phyloP scores from a whole-genome alignment of 2,888 invertebrate species.

The Dryococelus australis region DNA sequence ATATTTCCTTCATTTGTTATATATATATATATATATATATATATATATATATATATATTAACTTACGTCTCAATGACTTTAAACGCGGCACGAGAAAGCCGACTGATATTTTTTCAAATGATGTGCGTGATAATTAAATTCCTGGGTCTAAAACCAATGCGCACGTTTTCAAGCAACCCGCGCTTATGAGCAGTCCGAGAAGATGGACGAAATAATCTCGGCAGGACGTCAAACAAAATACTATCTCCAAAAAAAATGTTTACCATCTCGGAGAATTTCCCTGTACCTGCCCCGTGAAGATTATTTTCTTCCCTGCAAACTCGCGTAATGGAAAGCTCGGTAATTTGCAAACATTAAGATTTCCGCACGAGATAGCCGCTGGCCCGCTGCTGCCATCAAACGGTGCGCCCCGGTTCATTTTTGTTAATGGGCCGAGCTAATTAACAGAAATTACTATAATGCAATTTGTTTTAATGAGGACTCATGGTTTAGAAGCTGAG shows the following conservation, averaged over 20 bases:
- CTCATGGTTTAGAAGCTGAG: neutral
- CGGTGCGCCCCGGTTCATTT: neutral
- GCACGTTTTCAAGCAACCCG: no score
- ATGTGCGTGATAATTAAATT: no score
- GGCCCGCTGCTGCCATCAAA: neutral
- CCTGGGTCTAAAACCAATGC: no score
- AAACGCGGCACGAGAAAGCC: no score
- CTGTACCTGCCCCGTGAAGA: neutral
- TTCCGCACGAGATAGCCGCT: neutral
- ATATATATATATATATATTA: no score
- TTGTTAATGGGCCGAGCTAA: neutral
- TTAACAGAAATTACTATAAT: conserved; percentile 8
- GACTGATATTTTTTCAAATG: no score
- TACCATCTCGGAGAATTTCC: neutral
- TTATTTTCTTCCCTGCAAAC: conserved; percentile 5
- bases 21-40: no score
- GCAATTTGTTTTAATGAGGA: conserved; percentile 7
- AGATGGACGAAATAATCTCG: no score
- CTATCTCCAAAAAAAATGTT: neutral
- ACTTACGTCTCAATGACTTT: no score
- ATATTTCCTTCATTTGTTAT: no score
- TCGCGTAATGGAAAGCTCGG: neutral
- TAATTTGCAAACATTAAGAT: conserved; percentile 3
- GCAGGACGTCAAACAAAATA: no score
- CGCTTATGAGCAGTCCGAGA: no score